phyloP scores from a whole-genome alignment of 2,113 vertebrate genomes.

The Paramisgurnus dabryanus region DNA sequence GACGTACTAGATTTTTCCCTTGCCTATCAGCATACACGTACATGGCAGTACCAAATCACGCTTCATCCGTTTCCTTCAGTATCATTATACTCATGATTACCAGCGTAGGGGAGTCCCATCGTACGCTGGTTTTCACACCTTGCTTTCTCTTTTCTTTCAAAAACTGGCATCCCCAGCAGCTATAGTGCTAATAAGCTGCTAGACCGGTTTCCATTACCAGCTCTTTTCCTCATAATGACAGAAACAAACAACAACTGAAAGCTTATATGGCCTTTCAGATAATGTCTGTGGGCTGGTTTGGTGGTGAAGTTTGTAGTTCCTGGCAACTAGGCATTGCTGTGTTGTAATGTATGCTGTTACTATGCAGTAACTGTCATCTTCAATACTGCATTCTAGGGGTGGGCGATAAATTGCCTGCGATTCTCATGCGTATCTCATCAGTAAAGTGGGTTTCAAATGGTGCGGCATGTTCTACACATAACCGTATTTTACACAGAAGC shows the following conservation, averaged over 20 bases:
- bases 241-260: not conserved
- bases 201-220: not conserved
- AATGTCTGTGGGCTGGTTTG: not conserved
- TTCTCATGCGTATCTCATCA: too few relatives aligned
- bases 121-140: not conserved
- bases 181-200: conserved; percentile 5
- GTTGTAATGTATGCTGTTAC: not conserved
- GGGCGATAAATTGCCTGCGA: too few relatives aligned
- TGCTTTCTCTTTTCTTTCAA: conserved; percentile 11
- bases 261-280: conserved; percentile 6
- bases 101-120: not conserved
- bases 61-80: too few relatives aligned
- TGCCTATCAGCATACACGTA: too few relatives aligned
- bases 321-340: not conserved
- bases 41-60: too few relatives aligned
- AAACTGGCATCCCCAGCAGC: not conserved
- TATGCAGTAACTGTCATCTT: not conserved
- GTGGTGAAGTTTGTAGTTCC: not conserved
- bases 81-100: not conserved
- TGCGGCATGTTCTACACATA: too few relatives aligned
- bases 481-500: too few relatives aligned
- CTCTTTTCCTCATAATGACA: not conserved
- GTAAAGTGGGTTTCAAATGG: too few relatives aligned
- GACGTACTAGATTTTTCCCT: too few relatives aligned
- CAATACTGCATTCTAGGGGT: not conserved